Percentiles rank a stretch among this genome's conserved stretches.
Evolutionary conservation across 2,797 vertebrate genomes (phyloP).

Genomic region (Squalus acanthias): DNA sequence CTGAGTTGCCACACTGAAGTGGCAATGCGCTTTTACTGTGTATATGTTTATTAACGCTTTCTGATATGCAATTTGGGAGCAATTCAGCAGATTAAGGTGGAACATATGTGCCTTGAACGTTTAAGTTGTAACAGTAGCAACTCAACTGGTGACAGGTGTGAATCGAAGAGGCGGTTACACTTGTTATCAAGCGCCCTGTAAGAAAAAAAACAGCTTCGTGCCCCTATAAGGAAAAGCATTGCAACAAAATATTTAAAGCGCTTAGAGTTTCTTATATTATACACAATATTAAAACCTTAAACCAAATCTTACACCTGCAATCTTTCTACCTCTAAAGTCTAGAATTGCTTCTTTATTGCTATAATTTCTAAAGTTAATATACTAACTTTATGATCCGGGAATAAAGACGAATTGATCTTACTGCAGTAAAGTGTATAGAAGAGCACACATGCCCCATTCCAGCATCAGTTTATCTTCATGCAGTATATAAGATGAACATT

Average conservation of each 20-base stretch:
- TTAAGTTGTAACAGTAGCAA: neutral
- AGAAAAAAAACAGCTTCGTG: neutral
- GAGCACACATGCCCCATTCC: neutral
- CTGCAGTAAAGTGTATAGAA: neutral
- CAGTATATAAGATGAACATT: neutral
- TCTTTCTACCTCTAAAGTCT: neutral
- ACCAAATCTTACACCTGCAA: neutral
- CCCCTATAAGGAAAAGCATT: neutral
- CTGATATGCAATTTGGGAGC: neutral
- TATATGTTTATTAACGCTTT: neutral
- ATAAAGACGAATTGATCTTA: neutral
- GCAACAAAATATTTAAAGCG: neutral
- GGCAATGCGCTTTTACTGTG: neutral
- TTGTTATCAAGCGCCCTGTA: neutral
- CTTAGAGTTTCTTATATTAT: neutral
- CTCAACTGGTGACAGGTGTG: neutral
- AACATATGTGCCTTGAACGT: neutral
- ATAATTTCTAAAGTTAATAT: neutral
- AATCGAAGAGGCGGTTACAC: neutral
- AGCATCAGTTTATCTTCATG: neutral
- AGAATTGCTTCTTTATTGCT: neutral
- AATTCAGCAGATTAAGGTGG: neutral
- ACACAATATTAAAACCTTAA: neutral
- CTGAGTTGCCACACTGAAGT: neutral
- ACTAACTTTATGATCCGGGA: neutral